These are phyloP conservation scores for Leptura quadrifasciata DNA, from an alignment of 2,888 invertebrate species.

Conservation along the genomic window DNA sequence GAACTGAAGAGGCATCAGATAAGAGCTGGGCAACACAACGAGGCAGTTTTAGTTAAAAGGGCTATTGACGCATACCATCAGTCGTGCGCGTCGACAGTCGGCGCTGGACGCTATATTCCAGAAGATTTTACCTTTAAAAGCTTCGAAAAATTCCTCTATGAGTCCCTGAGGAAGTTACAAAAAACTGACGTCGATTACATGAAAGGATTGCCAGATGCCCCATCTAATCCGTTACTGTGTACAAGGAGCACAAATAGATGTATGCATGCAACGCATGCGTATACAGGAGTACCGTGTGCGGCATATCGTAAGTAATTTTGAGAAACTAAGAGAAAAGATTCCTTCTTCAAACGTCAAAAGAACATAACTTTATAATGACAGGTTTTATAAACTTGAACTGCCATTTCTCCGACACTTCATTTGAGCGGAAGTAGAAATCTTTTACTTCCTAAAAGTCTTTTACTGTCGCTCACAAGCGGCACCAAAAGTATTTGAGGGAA, in stretches of 20 bases:
- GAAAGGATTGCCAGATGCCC: slow-evolving; percentile 72
- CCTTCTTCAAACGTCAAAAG: too few species aligned
- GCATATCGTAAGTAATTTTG: slow-evolving; percentile 88
- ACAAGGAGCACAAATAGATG: slow-evolving; percentile 92
- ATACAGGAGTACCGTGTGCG: slow-evolving; percentile 91
- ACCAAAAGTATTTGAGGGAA: too few species aligned
- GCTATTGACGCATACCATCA: slow-evolving; percentile 90
- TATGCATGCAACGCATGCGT: slow-evolving; percentile 93
- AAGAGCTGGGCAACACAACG: slow-evolving; percentile 91
- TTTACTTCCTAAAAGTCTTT: too few species aligned
- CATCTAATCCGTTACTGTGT: slow-evolving; percentile 84
- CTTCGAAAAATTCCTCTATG: slow-evolving; percentile 93
- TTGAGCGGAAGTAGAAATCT: too few species aligned
- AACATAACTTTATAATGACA: too few species aligned
- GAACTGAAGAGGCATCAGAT: slow-evolving; percentile 95
- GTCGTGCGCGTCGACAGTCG: slow-evolving; percentile 82
- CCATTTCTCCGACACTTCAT: too few species aligned
- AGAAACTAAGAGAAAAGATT: too few species aligned
- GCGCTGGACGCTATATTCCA: slow-evolving; percentile 79
- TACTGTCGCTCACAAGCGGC: too few species aligned
- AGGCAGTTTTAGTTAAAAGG: slow-evolving; percentile 90
- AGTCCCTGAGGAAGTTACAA: slow-evolving; percentile 87
- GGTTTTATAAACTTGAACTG: too few species aligned
- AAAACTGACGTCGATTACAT: slow-evolving; percentile 81
- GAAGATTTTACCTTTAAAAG: slow-evolving; percentile 83